Conservation (phyloP, 1,140 invertebrate genomes). For the Armadillidium nasatum region DNA sequence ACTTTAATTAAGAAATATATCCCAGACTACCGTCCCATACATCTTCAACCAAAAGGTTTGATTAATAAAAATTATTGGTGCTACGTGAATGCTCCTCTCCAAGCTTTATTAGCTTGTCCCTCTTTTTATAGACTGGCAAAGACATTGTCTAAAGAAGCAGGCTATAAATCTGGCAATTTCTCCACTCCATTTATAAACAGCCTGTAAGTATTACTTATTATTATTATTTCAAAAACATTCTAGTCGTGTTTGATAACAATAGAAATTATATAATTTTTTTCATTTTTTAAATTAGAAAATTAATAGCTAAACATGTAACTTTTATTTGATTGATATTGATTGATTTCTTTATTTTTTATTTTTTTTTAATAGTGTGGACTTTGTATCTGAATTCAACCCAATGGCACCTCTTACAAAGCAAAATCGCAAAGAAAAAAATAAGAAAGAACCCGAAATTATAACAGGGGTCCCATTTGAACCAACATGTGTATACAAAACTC, state of each 20-base stretch:
- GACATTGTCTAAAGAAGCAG: slow-evolving; percentile 57
- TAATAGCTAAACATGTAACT: too few relatives aligned
- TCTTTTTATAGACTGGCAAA: slow-evolving; percentile 87
- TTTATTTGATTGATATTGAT: too few relatives aligned
- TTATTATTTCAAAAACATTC: too few relatives aligned
- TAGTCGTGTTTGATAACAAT: too few relatives aligned
- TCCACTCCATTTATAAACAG: slow-evolving; percentile 84
- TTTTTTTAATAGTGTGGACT: slow-evolving; percentile 56
- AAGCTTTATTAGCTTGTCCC: slow-evolving; percentile 84
- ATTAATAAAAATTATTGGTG: slow-evolving; percentile 90
- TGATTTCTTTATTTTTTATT: slow-evolving; percentile 17
- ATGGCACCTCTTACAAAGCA: slow-evolving; percentile 41
- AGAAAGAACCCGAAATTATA: slow-evolving; percentile 29
- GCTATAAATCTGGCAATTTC: slow-evolving; percentile 57
- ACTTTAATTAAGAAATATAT: slow-evolving; percentile 34
- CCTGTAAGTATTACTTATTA: slow-evolving; percentile 63
- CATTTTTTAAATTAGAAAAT: too few relatives aligned
- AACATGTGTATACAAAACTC: slow-evolving; percentile 38
- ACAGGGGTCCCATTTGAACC: slow-evolving; percentile 38
- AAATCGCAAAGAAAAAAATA: slow-evolving; percentile 33
- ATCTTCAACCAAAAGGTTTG: slow-evolving; percentile 68
- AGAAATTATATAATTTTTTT: too few relatives aligned
- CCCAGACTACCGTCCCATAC: slow-evolving; percentile 33
- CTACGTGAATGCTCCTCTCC: slow-evolving; percentile 87
- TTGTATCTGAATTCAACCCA: slow-evolving; percentile 49